Percentiles rank a stretch among this genome's conserved stretches.
These are phyloP conservation scores for Crocodylus rhombifer DNA, from an alignment of 2,797 vertebrate genomes.

Conservation along the genomic window DNA sequence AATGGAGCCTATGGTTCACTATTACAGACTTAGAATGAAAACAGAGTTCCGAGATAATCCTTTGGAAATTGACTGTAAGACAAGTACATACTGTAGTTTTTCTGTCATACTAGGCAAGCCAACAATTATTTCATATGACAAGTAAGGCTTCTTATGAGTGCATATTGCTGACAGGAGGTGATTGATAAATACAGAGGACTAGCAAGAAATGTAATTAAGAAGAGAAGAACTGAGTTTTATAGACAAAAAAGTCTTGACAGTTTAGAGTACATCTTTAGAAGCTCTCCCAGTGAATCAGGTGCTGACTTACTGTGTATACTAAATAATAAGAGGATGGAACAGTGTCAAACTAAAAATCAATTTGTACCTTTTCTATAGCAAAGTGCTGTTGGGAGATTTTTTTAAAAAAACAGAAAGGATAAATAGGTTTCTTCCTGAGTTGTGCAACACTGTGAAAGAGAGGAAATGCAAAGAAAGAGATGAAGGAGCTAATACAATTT, in stretches of 20 bases:
- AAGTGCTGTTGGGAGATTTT: not conserved
- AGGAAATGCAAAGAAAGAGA: not conserved
- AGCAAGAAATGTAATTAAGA: not conserved
- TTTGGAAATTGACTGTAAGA: slow-evolving; percentile 13
- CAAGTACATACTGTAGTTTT: not conserved
- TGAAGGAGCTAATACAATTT: not conserved
- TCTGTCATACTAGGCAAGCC: not conserved
- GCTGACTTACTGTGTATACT: not conserved
- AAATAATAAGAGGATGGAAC: slow-evolving; percentile 35
- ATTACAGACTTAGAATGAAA: not conserved
- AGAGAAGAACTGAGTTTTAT: not conserved
- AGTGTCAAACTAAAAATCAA: slow-evolving; percentile 39
- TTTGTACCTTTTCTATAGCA: slow-evolving; percentile 7
- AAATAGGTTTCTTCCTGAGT: not conserved
- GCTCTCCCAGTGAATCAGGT: not conserved
- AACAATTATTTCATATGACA: not conserved
- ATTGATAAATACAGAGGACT: not conserved
- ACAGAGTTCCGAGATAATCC: not conserved
- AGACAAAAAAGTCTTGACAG: not conserved
- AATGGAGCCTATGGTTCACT: not conserved
- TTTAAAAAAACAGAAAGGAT: slow-evolving; percentile 19
- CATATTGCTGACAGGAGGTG: not conserved
- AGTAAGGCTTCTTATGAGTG: not conserved
- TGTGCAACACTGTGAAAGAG: not conserved
- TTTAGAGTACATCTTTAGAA: not conserved